A percentile compares a stretch with the other conserved stretches of the same genome.
phyloP scores from a whole-genome alignment of 2,797 vertebrate genomes.

The Scomberomorus guttatus region DNA sequence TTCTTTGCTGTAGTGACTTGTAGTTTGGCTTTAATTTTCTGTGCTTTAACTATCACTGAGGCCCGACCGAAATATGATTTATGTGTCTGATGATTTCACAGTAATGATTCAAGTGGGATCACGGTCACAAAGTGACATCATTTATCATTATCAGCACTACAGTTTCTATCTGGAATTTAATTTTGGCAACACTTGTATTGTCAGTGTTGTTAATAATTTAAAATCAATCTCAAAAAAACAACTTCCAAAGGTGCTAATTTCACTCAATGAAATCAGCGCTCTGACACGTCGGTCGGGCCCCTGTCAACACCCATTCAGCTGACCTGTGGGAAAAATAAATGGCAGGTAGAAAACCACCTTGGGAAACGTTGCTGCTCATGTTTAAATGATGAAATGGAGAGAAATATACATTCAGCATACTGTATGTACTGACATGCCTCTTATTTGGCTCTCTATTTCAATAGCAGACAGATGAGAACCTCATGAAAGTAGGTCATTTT shows the following conservation, averaged over 20 bases:
- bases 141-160: slow-evolving; percentile 7
- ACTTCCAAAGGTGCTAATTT: slow-evolving; percentile 7
- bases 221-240: not conserved
- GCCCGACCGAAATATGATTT: slow-evolving; percentile 35
- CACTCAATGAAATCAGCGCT: slow-evolving; percentile 17
- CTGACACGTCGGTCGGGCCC: slow-evolving; percentile 26
- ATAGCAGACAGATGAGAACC: slow-evolving; percentile 16
- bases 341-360: slow-evolving; percentile 20
- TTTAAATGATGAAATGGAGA: slow-evolving; percentile 25
- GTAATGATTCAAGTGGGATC: slow-evolving; percentile 15
- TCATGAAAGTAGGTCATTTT: slow-evolving; percentile 32
- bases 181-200: not conserved
- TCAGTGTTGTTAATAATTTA: not conserved
- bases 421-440: not conserved
- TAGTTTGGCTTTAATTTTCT: slow-evolving; percentile 54
- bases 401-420: not conserved
- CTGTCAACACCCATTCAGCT: slow-evolving; percentile 51
- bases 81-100: slow-evolving; percentile 28
- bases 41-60: slow-evolving; percentile 38
- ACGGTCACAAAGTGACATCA: not conserved
- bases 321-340: slow-evolving; percentile 50
- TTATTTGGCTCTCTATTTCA: not conserved
- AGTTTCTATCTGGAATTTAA: not conserved
- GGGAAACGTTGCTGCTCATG: slow-evolving; percentile 26
- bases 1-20: slow-evolving; percentile 39